Evolutionary conservation across 2,113 vertebrate species (phyloP).

Genomic region (Salminus brasiliensis): DNA sequence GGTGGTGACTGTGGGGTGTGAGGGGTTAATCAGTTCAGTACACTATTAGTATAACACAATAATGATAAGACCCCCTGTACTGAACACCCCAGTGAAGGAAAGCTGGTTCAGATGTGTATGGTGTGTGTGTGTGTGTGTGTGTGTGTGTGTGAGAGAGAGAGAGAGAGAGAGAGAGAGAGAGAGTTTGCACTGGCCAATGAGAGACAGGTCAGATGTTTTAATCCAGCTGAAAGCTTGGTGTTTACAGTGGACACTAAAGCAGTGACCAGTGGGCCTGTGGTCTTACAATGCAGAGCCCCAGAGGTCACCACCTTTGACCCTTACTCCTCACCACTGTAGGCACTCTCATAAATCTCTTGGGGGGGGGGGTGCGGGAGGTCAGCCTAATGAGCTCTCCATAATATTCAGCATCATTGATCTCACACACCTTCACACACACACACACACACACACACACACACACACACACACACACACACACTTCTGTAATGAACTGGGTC

Average conservation of each 20-base stretch:
- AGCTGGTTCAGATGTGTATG: no score
- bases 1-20: no score
- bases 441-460: background rate
- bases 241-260: constrained; percentile 28
- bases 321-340: constrained; percentile 32
- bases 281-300: constrained; percentile 13
- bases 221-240: constrained; percentile 47
- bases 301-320: constrained; percentile 50
- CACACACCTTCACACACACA: background rate
- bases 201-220: constrained; percentile 38
- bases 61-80: no score
- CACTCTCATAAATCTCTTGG: constrained; percentile 44
- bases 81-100: no score
- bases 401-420: constrained; percentile 42
- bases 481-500: constrained; percentile 32
- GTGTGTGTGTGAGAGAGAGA: no score
- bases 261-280: constrained; percentile 1
- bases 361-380: background rate
- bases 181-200: no score
- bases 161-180: no score
- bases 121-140: no score
- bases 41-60: no score
- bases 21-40: no score
- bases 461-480: background rate
- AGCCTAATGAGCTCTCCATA: constrained; percentile 46